Base-by-base conservation (phyloP, 2,113 vertebrate species). In the Oxygymnocypris stewartii region DNA sequence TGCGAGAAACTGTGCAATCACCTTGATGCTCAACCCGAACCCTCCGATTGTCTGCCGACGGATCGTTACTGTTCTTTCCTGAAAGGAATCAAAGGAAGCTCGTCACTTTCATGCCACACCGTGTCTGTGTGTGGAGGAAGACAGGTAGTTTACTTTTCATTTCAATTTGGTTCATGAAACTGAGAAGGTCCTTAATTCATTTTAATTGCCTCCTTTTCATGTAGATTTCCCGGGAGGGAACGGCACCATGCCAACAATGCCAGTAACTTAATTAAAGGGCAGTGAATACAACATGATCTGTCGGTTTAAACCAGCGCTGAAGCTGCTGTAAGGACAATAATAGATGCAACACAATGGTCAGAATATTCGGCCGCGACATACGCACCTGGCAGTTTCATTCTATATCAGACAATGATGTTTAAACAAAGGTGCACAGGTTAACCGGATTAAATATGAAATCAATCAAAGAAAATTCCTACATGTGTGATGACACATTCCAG, bases 11-110 rank as follows among this genome's bases (percentile, higher is more conserved):
- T 23, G 10, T 4, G 2, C 44, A 90, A 92, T 92, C 67, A 99
- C 98, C 98, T 99, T 99, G 93, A 99, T 99, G 95, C 98, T 99
- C 93, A 99, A 94, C 91, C 98, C 98, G 90, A 99, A 99, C 91
- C 98, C 98, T 95, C 97, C 98, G 69, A 99, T 95, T 77, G 97
- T 96, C 92, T 99, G 98, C 93, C 98, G 96, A 95, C 98, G 96
- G 93, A 99, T 98, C 59, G 97, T 98, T 93, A 99, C 97, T 59
- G 97, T 98, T 95, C 98, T 96, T 94, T 99, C 98, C 98, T 99
- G 93, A 83, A 94, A 93, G 85, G 79, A 89, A 86, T 75, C 69
- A 88, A 73, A 82, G 61, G 25, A 85, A 14, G 79, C 84, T 4
- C 10, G 9, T 83, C 42, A 51, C 28, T 83, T 83, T 44, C 49